These are phyloP conservation scores for Anthonomus grandis DNA, from an alignment of 1,140 invertebrate genomes.

Conservation along the genomic window DNA sequence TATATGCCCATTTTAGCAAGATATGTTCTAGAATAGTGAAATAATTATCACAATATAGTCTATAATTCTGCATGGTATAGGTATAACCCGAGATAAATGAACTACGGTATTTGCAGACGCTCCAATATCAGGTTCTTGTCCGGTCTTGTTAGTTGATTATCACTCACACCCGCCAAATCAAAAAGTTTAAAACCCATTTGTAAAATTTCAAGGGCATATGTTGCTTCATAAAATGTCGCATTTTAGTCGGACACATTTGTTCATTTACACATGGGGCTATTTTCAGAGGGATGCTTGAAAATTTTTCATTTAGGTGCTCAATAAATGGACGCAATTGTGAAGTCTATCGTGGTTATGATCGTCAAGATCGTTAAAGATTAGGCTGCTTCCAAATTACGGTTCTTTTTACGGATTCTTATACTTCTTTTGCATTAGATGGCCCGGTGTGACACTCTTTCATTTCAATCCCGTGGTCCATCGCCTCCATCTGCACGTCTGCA, in stretches of 20 bases:
- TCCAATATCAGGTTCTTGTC: background rate
- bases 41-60: too few relatives aligned
- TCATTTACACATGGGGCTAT: too few relatives aligned
- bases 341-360: background rate
- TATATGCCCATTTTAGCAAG: background rate
- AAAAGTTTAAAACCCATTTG: background rate
- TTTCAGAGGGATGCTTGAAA: too few relatives aligned
- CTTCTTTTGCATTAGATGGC: background rate
- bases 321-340: too few relatives aligned
- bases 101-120: background rate
- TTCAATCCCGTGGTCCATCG: background rate
- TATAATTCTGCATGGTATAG: too few relatives aligned
- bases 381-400: background rate
- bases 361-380: background rate
- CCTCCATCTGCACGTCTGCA: background rate
- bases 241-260: too few relatives aligned
- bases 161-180: background rate
- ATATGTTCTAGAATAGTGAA: background rate
- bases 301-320: too few relatives aligned
- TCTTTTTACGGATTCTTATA: background rate
- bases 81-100: background rate
- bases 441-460: background rate
- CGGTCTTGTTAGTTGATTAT: background rate
- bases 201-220: background rate
- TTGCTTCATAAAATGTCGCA: too few relatives aligned